A percentile compares a stretch with the other conserved stretches of the same genome.
Evolutionary conservation across 2,113 vertebrate species (phyloP).

Genomic region (Rhizomys pruinosus): DNA sequence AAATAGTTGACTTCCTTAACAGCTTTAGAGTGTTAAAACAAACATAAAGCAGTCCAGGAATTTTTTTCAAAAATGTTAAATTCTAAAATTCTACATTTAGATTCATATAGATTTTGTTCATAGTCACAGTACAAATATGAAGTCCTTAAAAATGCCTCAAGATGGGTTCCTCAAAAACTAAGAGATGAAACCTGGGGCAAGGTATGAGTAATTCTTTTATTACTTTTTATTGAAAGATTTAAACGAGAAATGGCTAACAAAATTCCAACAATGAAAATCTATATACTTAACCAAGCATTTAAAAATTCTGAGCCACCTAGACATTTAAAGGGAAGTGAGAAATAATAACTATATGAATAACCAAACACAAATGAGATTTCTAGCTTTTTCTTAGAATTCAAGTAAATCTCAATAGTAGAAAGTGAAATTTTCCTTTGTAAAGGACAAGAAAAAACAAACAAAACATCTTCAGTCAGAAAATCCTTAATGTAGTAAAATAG

Average conservation of each 20-base stretch:
- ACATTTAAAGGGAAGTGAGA: background rate
- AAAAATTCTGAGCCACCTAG: background rate
- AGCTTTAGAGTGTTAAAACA: background rate
- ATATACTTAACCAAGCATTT: background rate
- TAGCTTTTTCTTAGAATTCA: slow-evolving; percentile 58
- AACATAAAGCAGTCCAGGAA: background rate
- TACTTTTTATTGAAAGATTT: background rate
- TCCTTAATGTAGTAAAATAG: background rate
- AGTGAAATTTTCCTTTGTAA: background rate
- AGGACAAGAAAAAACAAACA: slow-evolving; percentile 31
- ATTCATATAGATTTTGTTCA: background rate
- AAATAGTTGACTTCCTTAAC: slow-evolving; percentile 24
- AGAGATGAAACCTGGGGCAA: background rate
- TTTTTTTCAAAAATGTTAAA: slow-evolving; percentile 24
- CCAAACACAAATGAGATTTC: slow-evolving; percentile 19
- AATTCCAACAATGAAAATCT: slow-evolving; percentile 34
- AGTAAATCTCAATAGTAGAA: slow-evolving; percentile 17
- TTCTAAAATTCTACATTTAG: slow-evolving; percentile 15
- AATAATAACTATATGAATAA: background rate
- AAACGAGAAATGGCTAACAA: slow-evolving; percentile 44
- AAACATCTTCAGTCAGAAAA: background rate
- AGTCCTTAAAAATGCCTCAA: slow-evolving; percentile 33
- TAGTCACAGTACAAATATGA: background rate
- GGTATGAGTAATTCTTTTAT: background rate
- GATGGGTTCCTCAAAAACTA: background rate